A percentile compares a stretch with the other conserved stretches of the same genome.
Evolutionary conservation across 30 jellyfish, hydroid and myxozoan genomes (phyloP).

Genomic region (Cassiopea xamachana): DNA sequence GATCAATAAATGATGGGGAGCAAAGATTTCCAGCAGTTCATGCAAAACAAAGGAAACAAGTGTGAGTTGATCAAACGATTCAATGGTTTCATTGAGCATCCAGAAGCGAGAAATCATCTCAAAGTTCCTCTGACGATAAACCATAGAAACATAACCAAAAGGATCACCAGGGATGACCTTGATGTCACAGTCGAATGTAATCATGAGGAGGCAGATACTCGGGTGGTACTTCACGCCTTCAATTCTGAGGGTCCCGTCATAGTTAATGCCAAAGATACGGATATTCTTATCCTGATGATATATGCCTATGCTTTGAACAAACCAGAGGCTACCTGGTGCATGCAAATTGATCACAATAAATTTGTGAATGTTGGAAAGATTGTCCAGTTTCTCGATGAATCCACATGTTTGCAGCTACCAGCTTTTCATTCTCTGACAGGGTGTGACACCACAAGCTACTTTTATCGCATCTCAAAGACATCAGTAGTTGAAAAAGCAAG

Average conservation of each 20-base stretch:
- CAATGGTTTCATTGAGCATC: constrained; percentile 57
- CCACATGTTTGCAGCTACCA: constrained; percentile 61
- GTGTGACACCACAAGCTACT: constrained; percentile 63
- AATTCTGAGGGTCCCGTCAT: constrained; percentile 51
- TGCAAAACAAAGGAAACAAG: constrained; percentile 62
- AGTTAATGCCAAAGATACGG: constrained; percentile 60
- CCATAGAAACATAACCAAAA: constrained; percentile 55
- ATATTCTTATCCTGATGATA: constrained; percentile 57
- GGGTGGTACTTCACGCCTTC: constrained; percentile 60
- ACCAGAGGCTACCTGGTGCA: constrained; percentile 56
- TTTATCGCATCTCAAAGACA: constrained; percentile 42
- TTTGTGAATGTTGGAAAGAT: constrained; percentile 44
- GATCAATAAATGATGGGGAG: constrained; percentile 52
- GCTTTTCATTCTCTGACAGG: constrained; percentile 64
- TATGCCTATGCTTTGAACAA: constrained; percentile 51
- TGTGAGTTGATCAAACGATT: constrained; percentile 59
- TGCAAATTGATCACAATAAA: constrained; percentile 60
- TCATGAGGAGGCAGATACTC: constrained; percentile 69
- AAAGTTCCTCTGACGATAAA: constrained; percentile 51
- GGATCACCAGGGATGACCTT: constrained; percentile 49
- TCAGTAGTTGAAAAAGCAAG: constrained; percentile 58
- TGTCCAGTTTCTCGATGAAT: constrained; percentile 35
- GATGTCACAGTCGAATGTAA: constrained; percentile 54
- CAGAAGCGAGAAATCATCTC: constrained; percentile 60
- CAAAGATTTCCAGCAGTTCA: constrained; percentile 44